Evolutionary conservation across 2,797 vertebrate species (phyloP).

Genomic region (Notolepis coatsorum): DNA sequence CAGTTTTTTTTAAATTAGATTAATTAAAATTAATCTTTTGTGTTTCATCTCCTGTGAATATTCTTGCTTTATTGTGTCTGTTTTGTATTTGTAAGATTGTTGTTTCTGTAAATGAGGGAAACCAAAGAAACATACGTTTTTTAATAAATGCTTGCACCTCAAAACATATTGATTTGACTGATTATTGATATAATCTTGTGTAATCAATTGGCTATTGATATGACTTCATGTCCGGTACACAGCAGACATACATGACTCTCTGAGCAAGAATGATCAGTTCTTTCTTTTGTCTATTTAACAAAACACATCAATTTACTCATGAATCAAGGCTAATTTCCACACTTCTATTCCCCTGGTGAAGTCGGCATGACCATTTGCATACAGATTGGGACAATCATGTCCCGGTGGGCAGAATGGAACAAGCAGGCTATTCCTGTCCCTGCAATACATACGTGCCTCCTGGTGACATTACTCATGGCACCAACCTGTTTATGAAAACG

Average conservation of each 20-base stretch:
- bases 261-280: slow-evolving; percentile 6
- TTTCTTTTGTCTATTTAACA: slow-evolving; percentile 8
- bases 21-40: too few species aligned
- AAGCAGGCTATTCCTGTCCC: slow-evolving; percentile 33
- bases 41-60: too few species aligned
- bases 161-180: too few species aligned
- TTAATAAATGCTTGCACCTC: too few species aligned
- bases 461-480: slow-evolving; percentile 44
- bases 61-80: too few species aligned
- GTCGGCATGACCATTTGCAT: slow-evolving; percentile 76
- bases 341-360: slow-evolving; percentile 64
- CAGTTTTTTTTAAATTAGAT: too few species aligned
- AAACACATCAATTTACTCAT: slow-evolving; percentile 34
- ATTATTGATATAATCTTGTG: too few species aligned
- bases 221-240: too few species aligned
- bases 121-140: too few species aligned
- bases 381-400: slow-evolving; percentile 74
- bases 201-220: too few species aligned
- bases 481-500: background rate
- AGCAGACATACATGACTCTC: slow-evolving; percentile 27
- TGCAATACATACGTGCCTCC: slow-evolving; percentile 28
- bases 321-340: slow-evolving; percentile 67
- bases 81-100: too few species aligned
- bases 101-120: too few species aligned
- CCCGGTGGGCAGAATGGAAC: slow-evolving; percentile 54